Percentiles rank a stretch among this genome's conserved stretches.
phyloP scores from a whole-genome alignment of 2,888 invertebrate species.

The Melolontha melolontha region DNA sequence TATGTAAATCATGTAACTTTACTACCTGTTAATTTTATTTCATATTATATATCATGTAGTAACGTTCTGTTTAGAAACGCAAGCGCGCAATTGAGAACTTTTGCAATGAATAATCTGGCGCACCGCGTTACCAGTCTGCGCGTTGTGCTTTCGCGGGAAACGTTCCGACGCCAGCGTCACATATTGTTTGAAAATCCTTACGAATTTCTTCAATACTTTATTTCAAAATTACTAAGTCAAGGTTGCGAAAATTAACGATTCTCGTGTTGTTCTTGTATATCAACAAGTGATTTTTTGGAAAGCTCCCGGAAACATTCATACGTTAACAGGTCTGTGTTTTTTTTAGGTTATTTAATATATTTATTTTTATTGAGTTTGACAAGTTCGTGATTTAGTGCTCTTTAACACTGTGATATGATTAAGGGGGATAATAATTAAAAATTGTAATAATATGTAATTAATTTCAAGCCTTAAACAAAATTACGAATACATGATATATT shows the following conservation, averaged over 20 bases:
- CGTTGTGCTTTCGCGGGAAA: slow-evolving; percentile 17
- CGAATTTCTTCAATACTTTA: background rate
- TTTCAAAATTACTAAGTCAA: background rate
- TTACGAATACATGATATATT: too few species aligned
- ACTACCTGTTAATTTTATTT: too few species aligned
- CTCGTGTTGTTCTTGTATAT: background rate
- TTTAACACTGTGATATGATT: background rate
- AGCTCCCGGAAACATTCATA: slow-evolving; percentile 3
- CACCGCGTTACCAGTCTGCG: slow-evolving; percentile 21
- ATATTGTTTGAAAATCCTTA: background rate
- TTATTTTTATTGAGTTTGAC: background rate
- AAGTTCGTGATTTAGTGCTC: background rate
- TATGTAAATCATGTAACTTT: too few species aligned
- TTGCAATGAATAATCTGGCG: slow-evolving; percentile 19
- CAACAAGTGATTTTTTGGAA: background rate
- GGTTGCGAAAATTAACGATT: background rate
- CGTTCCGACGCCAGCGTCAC: slow-evolving; percentile 15
- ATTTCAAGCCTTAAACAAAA: too few species aligned
- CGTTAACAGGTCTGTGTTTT: slow-evolving; percentile 30
- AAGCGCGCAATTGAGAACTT: slow-evolving; percentile 27
- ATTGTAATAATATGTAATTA: too few species aligned
- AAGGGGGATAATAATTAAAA: too few species aligned
- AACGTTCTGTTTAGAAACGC: slow-evolving; percentile 18
- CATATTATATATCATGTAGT: background rate
- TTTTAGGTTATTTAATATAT: slow-evolving; percentile 10